Evolutionary conservation across 2,888 invertebrate genomes (phyloP), one percentile per base, ranked within the genome.

Genomic region (Lasioglossum oenotherae): DNA sequence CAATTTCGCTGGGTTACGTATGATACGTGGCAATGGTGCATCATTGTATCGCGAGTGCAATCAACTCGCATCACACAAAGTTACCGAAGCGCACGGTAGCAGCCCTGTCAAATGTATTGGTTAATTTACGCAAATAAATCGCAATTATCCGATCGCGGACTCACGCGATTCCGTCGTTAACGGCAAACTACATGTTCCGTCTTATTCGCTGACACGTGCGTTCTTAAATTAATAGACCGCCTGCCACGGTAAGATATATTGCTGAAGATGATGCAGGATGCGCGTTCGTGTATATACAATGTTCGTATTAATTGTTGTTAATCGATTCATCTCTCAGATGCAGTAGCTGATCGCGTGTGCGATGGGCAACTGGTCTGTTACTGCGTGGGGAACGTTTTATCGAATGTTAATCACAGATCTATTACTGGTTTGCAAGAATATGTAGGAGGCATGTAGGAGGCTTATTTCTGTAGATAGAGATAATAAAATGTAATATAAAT

Each of bases 81-180:
- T 78, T 86, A 76, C 23, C 78, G 77, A 80, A 76, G 71, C 74
- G 78, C 71, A 49, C 49, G n/a, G 78, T 44, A 74, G 41, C 71
- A 19, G 64, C 71, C 23, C 53, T 77, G 82, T 74, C 82, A 73
- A 80, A 82, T 67, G 82, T 78, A 82, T 83, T 82, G 72, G 87
- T 89, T 89, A 88, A 86, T 87, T 87, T 84, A n/a, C 81, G 75
- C 72, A 74, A 78, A 87, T 90, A 89, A 90, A 90, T 90, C 81
- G 83, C 75, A 84, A 90, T 90, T 90, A 89, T 82, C 81, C 71
- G 67, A 72, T 60, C 75, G 27, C 31, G 64, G 31, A 12, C 53
- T 64, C 86, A 76, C 87, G 87, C 87, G 87, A 87, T 87, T 73
- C 80, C 31, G 87, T 82, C 83, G 72, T 87, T 87, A 87, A 80